Conservation (phyloP, 2,113 vertebrate species). For the Leptocoma aspasia region DNA sequence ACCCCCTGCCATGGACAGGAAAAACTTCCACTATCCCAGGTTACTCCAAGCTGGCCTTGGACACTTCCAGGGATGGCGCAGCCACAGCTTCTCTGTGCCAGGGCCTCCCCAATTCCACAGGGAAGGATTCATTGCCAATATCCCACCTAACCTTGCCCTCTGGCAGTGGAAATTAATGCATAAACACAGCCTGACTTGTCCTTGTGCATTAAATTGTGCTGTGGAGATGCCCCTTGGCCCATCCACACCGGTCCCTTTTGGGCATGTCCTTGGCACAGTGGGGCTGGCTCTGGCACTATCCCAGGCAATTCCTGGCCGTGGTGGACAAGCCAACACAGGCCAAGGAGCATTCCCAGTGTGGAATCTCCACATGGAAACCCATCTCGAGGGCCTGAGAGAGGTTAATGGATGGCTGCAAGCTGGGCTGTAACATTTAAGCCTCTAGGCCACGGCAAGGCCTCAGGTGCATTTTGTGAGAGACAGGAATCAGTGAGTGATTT, state of each 20-base stretch:
- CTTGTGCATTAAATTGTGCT: fast-evolving
- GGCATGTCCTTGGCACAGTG: fast-evolving
- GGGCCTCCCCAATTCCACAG: background rate
- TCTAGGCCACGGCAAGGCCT: background rate
- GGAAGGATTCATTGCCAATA: background rate
- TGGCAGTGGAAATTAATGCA: background rate
- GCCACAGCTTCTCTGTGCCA: background rate
- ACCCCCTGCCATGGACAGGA: background rate
- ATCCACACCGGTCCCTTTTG: background rate
- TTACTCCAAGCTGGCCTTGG: background rate
- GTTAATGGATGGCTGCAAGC: background rate
- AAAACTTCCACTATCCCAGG: background rate
- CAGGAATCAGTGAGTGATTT: background rate
- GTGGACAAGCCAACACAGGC: background rate
- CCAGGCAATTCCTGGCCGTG: background rate
- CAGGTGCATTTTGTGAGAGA: background rate
- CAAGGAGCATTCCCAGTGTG: background rate
- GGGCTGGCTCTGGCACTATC: background rate
- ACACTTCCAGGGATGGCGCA: background rate
- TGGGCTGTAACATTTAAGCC: background rate
- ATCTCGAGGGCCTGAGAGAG: background rate
- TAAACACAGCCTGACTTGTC: background rate
- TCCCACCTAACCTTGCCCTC: background rate
- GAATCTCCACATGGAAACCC: background rate
- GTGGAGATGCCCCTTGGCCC: background rate